Conservation (phyloP, 1,140 invertebrate species). For the Scylla paramamosain region DNA sequence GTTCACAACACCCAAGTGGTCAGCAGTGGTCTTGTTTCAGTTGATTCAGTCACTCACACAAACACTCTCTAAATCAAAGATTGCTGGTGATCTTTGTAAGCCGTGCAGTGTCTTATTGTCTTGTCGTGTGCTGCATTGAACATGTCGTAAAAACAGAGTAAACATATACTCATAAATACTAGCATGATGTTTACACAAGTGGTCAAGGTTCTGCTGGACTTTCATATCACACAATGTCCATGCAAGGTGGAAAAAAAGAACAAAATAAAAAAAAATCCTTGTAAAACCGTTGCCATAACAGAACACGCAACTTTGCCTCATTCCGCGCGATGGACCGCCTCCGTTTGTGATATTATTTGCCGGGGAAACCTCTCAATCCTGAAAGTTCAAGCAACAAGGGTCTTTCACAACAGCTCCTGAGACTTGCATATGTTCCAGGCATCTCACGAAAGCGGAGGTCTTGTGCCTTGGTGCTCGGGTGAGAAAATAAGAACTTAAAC, state of each 20-base stretch:
- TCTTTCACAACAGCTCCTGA: constrained; percentile 52
- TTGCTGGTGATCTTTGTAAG: background rate
- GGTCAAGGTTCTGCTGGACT: constrained; percentile 1
- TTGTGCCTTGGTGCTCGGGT: constrained; percentile 63
- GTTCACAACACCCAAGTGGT: too few relatives aligned
- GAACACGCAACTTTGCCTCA: background rate
- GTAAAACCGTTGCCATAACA: background rate
- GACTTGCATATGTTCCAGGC: constrained; percentile 49
- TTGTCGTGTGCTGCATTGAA: background rate
- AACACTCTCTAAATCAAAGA: background rate
- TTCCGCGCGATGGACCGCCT: background rate
- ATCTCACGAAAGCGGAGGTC: constrained; percentile 44
- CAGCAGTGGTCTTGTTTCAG: background rate
- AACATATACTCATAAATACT: too few relatives aligned
- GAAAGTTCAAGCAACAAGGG: constrained; percentile 60
- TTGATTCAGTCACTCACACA: background rate
- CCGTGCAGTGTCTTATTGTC: background rate
- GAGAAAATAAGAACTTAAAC: background rate
- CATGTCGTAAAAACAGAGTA: background rate
- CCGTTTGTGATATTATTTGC: constrained; percentile 42
- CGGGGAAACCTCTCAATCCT: constrained; percentile 50
- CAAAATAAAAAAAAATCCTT: background rate
- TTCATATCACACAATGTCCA: background rate
- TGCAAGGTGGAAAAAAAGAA: background rate
- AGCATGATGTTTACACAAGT: background rate